Evolutionary conservation across 2,888 invertebrate genomes (phyloP), one percentile per base, ranked within the genome.

Genomic region (Pollenia labialis): DNA sequence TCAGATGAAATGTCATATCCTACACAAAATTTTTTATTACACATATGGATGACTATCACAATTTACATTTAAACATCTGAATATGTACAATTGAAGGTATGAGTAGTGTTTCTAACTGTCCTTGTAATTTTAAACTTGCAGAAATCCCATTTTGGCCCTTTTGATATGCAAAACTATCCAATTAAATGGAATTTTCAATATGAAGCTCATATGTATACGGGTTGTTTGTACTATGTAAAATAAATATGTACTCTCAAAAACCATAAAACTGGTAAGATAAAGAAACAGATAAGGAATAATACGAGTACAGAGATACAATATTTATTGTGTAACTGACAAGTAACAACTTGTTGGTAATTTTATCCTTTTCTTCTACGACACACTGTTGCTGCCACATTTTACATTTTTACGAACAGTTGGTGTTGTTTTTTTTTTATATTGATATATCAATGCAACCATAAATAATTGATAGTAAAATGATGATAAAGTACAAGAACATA

Each of bases 121-220:
- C 14, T 23, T 16, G 77, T 77, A 32, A 66, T 32, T 77, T 23
- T 32, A 32, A 32, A 32, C 23, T 2, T 32, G 32, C 32, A 79
- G 79, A 74, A 72, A 79, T 72, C 46, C 46, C 54, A 32, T 69
- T 54, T 54, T 50, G 50, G 66, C 50, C 72, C 66, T 81, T 32
- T 76, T 72, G 42, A 81, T 76, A 80, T 85, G 81, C 44, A 85
- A 69, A 81, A 77, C 71, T 81, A 81, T 76, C 81, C 85, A 85
- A 85, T 85, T 85, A 85, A 46, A 32, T 32, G 6, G 32, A 4
- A 32, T 32, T 72, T 72, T 72, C 7, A 6, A 72, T 58, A n/a
- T 46, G 4, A 48, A 48, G 23, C 9, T 50, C 18, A 23, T 66
- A 4, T 9, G 0, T 14, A 10, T 56, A 18, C 32, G 32, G n/a